phyloP scores from a whole-genome alignment of 2,797 vertebrate species.

The Hyperoplus immaculatus region DNA sequence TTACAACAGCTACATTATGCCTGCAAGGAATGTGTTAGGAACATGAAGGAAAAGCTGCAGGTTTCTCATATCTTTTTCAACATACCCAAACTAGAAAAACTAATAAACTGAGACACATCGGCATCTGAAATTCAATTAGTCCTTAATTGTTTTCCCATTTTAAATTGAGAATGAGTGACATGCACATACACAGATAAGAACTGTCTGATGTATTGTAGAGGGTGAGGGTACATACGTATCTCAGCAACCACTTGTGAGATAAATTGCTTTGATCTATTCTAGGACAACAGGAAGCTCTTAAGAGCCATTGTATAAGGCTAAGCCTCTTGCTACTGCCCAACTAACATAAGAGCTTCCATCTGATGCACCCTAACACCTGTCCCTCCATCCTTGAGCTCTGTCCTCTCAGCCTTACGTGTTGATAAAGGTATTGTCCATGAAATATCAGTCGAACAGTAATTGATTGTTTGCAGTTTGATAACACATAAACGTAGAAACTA shows the following conservation, averaged over 20 bases:
- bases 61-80: background rate
- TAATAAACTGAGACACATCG: background rate
- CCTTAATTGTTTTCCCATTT: background rate
- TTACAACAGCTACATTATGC: background rate
- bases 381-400: constrained; percentile 19
- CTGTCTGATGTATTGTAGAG: constrained; percentile 4
- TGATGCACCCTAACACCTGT: constrained; percentile 33
- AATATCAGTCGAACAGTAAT: constrained; percentile 75
- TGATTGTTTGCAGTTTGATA: constrained; percentile 80
- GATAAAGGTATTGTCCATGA: constrained; percentile 76
- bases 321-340: background rate
- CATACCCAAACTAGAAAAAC: background rate
- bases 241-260: background rate
- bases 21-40: background rate
- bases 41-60: background rate
- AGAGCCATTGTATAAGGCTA: background rate
- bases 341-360: constrained; percentile 24
- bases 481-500: constrained; percentile 80
- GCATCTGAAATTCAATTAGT: background rate
- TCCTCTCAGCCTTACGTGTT: constrained; percentile 56
- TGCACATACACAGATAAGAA: background rate
- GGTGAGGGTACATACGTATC: background rate
- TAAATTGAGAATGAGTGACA: constrained; percentile 10
- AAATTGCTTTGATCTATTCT: constrained; percentile 12
- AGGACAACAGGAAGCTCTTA: constrained; percentile 12